A percentile compares a stretch with the other conserved stretches of the same genome.
These are phyloP conservation scores for Turnix velox DNA, from an alignment of 2,113 vertebrate species.

Conservation along the genomic window DNA sequence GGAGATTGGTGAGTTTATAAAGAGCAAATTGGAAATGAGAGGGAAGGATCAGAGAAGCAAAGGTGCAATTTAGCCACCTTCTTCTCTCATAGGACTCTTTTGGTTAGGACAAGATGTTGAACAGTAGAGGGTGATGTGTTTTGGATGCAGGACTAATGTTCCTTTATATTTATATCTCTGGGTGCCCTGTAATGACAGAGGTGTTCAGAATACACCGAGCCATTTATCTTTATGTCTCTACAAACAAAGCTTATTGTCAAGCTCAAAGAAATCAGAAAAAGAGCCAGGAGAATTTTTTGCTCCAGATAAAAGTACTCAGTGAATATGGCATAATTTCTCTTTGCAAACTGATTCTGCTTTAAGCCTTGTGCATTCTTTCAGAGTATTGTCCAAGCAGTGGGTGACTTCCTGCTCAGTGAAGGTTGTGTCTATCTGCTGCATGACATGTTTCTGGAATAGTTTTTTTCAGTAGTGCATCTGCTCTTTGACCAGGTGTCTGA, in stretches of 20 bases:
- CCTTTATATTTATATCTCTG: background rate
- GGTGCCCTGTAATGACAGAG: background rate
- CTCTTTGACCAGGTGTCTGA: background rate
- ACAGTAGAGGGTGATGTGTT: background rate
- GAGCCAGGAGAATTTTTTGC: background rate
- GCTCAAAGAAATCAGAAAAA: background rate
- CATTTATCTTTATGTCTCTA: background rate
- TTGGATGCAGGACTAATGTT: background rate
- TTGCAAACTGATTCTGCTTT: background rate
- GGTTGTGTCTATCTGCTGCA: background rate
- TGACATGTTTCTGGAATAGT: fast-evolving
- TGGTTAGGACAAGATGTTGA: background rate
- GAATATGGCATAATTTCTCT: background rate
- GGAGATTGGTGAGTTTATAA: background rate
- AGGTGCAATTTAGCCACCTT: background rate
- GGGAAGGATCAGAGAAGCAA: background rate
- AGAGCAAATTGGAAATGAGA: background rate
- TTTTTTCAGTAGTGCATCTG: background rate
- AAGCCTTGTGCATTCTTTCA: background rate
- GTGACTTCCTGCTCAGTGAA: background rate
- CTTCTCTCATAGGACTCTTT: background rate
- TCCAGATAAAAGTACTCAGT: background rate
- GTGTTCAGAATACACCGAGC: background rate
- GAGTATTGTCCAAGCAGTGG: background rate
- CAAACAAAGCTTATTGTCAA: background rate